Evolutionary conservation across 2,113 vertebrate genomes (phyloP), one percentile per base, ranked within the genome.

Genomic region (Megatriorchis doriae): DNA sequence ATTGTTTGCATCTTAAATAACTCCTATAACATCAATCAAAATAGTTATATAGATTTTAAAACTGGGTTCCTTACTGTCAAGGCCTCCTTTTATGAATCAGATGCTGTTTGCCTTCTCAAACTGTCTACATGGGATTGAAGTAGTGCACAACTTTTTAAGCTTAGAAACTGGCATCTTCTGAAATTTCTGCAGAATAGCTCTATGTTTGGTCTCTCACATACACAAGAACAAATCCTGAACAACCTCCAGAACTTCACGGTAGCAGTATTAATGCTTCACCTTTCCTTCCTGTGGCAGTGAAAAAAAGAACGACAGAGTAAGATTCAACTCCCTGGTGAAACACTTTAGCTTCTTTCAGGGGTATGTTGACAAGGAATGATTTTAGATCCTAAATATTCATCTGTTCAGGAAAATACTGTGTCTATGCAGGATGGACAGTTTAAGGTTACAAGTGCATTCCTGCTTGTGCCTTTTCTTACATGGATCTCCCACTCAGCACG

Each of bases 321-420:
- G 36, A 34, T 58, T 36, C 1, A 2, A 13, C 22, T 74, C 19
- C 21, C 31, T 67, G n/a, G 65, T 38, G 34, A 82, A 85, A 72
- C 9, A 36, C 14, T 15, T 12, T 6, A 55, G 40, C 7, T 90
- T 75, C 61, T 63, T 85, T 50, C 59, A 38, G 13, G 17, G 3
- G 1, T 10, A 43, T 0, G 0, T 4, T 81, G 48, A 52, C 11
- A 23, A 62, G 45, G 40, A 45, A 61, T 16, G 2, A 61, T 43
- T 83, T 89, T 32, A 48, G 47, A 90, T 36, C 20, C 36, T 52
- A 73, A 90, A 77, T 50, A 48, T 29, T 72, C 40, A 80, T 52
- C 47, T 47, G 14, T 32, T n/a, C 53, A 77, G 50, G 74, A 55
- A 94, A 94, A 77, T 17, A 36, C 12, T 22, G 23, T 12, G 26